Base-by-base conservation (phyloP, 2,888 invertebrate species). In the Tricholauxania praeusta region DNA sequence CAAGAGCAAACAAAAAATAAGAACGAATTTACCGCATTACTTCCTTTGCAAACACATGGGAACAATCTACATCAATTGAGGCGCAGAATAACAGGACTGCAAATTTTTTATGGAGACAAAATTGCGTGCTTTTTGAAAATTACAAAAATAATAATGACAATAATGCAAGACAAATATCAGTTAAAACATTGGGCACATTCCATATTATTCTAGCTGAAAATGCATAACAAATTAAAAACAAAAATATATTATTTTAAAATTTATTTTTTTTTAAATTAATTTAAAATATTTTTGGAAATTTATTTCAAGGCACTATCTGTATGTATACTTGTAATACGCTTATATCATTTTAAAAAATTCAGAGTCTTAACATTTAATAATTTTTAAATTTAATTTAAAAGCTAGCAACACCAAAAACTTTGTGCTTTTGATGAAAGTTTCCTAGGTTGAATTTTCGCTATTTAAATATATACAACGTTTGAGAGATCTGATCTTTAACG, bases 51-150 rank as follows among this genome's bases (percentile, higher is more conserved):
- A 28, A 19, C 14, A 57, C 14, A 39, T 39, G 28, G 57, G 22
- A 57, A 28, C 15, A 28, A 57, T 28, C 57, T 28, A 57, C 28
- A 57, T 57, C 57, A 28, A 57, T 17, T 28, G 6, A 14, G 28
- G 57, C 15, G 17, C 55, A 55, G 55, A 55, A 22, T 55, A 12
- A 22, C 22, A 10, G 57, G 19, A 57, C 28, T 57, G 57, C 19
- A 57, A 57, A 15, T 28, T 19, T 14, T 19, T 12, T 4, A 22
- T 14, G 19, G 19, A 55, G 14, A 55, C 19, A 4, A 19, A 55
- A 22, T 17, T 55, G 55, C 55, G 57, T 57, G 57, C 57, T 55
- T 22, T 28, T 28, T 28, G 28, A 28, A 12, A n/a, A 55, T 55
- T 12, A 22, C 12, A 28, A 28, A 19, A 55, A 22, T 19, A 17